phyloP scores from a whole-genome alignment of 2,888 invertebrate genomes.

The Ephialtes manifestator region DNA sequence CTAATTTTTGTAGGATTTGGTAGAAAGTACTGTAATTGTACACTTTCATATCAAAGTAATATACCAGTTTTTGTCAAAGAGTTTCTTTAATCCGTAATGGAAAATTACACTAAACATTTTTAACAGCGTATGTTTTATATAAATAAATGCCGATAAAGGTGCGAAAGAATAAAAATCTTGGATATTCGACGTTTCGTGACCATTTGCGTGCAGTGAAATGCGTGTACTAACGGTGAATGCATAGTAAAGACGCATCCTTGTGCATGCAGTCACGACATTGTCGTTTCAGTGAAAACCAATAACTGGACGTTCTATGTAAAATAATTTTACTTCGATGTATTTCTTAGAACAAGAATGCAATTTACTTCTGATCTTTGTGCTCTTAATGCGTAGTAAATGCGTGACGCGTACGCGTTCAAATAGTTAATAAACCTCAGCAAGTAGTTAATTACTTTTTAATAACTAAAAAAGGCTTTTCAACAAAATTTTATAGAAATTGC shows the following conservation, averaged over 20 bases:
- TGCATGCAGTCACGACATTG: conserved; percentile 59
- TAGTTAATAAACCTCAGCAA: conserved; percentile 23
- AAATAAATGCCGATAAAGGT: background rate
- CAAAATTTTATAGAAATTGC: background rate
- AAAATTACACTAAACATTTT: too few species aligned
- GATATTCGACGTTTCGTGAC: conserved; percentile 13
- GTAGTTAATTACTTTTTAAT: background rate
- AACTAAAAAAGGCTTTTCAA: conserved; percentile 11
- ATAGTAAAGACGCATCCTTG: conserved; percentile 47
- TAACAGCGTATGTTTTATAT: too few species aligned
- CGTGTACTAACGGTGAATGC: conserved; percentile 33
- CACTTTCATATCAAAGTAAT: too few species aligned
- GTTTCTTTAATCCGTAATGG: too few species aligned
- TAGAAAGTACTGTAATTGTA: too few species aligned
- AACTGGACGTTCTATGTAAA: conserved; percentile 65
- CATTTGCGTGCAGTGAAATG: conserved; percentile 38
- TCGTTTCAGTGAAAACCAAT: conserved; percentile 68
- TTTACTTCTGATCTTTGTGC: background rate
- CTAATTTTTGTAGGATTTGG: too few species aligned
- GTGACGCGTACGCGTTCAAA: too few species aligned
- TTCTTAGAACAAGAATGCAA: conserved; percentile 32
- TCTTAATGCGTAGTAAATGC: conserved; percentile 17
- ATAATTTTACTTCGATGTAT: conserved; percentile 43
- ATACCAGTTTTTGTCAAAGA: too few species aligned
- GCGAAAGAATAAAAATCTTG: background rate